Percentiles rank a stretch among this genome's conserved stretches.
phyloP scores from a whole-genome alignment of 2,888 invertebrate species.

The Notodonta ziczac region DNA sequence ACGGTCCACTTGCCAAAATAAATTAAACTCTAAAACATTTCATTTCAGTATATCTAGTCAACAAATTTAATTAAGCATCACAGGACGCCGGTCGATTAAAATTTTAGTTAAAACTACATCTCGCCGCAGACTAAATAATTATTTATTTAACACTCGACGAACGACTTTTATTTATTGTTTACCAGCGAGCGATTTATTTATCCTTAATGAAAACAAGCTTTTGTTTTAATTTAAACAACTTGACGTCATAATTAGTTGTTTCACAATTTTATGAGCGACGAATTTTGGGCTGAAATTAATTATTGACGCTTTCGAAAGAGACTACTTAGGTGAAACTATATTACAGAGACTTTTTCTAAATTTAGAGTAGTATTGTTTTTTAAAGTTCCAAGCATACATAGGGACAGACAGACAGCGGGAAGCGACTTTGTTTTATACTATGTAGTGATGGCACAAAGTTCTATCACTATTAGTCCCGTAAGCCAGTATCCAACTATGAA shows the following conservation, averaged over 20 bases:
- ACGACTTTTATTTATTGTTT: not conserved
- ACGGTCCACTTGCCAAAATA: not conserved
- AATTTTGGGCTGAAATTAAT: not conserved
- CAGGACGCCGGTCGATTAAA: not conserved
- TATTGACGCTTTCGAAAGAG: not conserved
- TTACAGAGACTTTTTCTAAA: no score
- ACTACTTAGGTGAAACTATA: no score
- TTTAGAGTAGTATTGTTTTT: no score
- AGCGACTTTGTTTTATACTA: no score
- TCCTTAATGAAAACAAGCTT: not conserved
- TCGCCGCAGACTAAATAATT: not conserved
- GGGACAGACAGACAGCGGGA: no score
- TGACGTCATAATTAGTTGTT: slow-evolving; percentile 1
- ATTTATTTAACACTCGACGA: not conserved
- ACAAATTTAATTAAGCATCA: not conserved
- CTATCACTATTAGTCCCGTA: no score
- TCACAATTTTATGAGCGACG: not conserved
- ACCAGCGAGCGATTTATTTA: not conserved
- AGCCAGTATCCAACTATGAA: no score
- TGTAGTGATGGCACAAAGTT: no score
- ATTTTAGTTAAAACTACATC: not conserved
- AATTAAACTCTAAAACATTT: not conserved
- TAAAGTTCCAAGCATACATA: no score
- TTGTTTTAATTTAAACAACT: slow-evolving; percentile 5
- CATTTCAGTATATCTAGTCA: not conserved